Base-by-base conservation (phyloP, 2,888 invertebrate species). In the Podabrus alpinus region DNA sequence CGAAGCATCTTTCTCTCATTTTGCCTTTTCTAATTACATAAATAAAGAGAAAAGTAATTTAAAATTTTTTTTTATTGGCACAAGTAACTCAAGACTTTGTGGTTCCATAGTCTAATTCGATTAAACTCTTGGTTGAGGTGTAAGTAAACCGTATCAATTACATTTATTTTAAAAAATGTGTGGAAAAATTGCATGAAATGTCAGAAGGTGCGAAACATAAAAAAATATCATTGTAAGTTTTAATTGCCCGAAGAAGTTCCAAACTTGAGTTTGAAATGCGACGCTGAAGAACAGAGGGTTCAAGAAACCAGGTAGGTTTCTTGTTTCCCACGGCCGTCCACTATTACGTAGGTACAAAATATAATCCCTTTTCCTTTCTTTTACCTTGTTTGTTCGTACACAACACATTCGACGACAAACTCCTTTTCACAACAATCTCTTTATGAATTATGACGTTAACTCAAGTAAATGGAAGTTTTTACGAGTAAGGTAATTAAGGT, bases 241-340 rank as follows among this genome's bases (percentile, higher is more conserved):
- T n/a, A 45, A 45, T n/a, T 45, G 45, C 45, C 0, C 45, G n/a
- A 45, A 45, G 45, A 45, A 45, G 45, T 45, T 45, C 45, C 45
- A 45, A 45, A 45, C n/a, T 45, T 45, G 45, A 45, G 45, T n/a
- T 45, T n/a, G 45, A 45, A 45, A 45, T n/a, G 45, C 45, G 45
- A 45, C 45, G 45, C 45, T n/a, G n/a, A 45, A 45, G 45, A 45
- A 45, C 45, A 0, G 45, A 45, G 62, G 21, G 62, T 64, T 64
- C 62, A 64, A 64, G 62, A 64, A 64, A 64, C 62, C 62, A 64
- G 62, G 62, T 64, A 64, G 62, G 62, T 64, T 64, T 64, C 62
- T 64, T 64, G 62, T 64, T 64, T 64, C 62, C 62, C 62, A 64
- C 62, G 62, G 62, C 62, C 62, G 21, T 21, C 62, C 21, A 64